Percentiles rank a stretch among this genome's conserved stretches.
Evolutionary conservation across 2,797 vertebrate species (phyloP).

Genomic region (Parauchenoglanis ngamensis): DNA sequence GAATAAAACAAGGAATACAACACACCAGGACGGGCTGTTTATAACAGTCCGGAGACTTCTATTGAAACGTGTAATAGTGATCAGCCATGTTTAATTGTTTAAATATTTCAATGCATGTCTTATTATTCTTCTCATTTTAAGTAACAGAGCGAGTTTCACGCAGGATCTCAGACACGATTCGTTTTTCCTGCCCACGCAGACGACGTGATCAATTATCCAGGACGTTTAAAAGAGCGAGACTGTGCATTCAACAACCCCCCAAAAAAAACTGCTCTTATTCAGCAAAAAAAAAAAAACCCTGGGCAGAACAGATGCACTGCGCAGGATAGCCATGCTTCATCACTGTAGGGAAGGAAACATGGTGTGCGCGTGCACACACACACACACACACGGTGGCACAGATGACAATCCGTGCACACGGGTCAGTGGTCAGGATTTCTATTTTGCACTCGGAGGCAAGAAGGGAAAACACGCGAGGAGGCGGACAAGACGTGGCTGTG

Average conservation of each 20-base stretch:
- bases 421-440: constrained; percentile 47
- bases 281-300: constrained; percentile 9
- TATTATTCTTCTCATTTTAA: too few species aligned
- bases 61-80: not conserved
- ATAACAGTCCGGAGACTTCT: not conserved
- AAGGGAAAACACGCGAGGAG: not conserved
- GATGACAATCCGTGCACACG: constrained; percentile 4
- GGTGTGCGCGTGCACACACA: not conserved
- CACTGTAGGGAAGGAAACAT: constrained; percentile 47
- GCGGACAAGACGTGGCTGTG: not conserved
- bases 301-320: constrained; percentile 24
- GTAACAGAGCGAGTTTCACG: not conserved
- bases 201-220: not conserved
- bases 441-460: constrained; percentile 34
- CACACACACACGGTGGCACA: not conserved
- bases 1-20: not conserved
- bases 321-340: constrained; percentile 47
- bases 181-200: not conserved
- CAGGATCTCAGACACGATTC: not conserved
- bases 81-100: not conserved
- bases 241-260: not conserved
- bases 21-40: not conserved
- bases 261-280: constrained; percentile 19
- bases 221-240: constrained; percentile 3
- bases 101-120: not conserved